Evolutionary conservation across 2,113 vertebrate genomes (phyloP).

Genomic region (Pholis gunnellus): DNA sequence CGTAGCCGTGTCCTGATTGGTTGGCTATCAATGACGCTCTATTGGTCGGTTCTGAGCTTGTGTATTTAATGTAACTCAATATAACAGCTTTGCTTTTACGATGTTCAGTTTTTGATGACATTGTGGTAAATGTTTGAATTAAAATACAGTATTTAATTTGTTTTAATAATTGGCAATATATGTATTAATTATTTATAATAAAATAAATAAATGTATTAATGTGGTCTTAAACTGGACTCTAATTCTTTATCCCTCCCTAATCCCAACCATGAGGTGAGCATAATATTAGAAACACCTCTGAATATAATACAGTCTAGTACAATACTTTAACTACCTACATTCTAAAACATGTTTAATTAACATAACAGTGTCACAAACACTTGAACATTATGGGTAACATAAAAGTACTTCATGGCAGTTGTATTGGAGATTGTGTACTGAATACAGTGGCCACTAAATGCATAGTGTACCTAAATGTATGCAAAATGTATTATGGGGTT

Average conservation of each 20-base stretch:
- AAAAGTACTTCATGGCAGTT: neutral
- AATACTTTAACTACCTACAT: neutral
- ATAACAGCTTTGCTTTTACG: neutral
- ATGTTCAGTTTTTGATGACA: neutral
- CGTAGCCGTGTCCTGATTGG: constrained; percentile 50
- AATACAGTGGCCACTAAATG: neutral
- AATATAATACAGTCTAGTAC: neutral
- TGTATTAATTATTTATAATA: too few relatives aligned
- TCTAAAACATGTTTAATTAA: neutral
- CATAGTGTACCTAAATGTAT: neutral
- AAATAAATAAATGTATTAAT: too few relatives aligned
- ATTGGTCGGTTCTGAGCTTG: too few relatives aligned
- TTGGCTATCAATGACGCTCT: neutral
- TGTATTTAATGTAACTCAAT: neutral
- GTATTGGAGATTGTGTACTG: neutral
- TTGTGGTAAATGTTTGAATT: neutral
- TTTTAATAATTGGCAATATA: too few relatives aligned
- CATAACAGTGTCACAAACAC: neutral
- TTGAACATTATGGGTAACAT: too few relatives aligned
- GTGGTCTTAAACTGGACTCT: neutral
- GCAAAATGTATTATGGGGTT: too few relatives aligned
- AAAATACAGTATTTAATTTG: neutral
- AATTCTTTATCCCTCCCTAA: neutral
- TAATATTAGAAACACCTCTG: neutral
- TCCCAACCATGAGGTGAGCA: neutral